Evolutionary conservation across 2,797 vertebrate genomes (phyloP), one percentile per base, ranked within the genome.

Genomic region (Malurus splendens): DNA sequence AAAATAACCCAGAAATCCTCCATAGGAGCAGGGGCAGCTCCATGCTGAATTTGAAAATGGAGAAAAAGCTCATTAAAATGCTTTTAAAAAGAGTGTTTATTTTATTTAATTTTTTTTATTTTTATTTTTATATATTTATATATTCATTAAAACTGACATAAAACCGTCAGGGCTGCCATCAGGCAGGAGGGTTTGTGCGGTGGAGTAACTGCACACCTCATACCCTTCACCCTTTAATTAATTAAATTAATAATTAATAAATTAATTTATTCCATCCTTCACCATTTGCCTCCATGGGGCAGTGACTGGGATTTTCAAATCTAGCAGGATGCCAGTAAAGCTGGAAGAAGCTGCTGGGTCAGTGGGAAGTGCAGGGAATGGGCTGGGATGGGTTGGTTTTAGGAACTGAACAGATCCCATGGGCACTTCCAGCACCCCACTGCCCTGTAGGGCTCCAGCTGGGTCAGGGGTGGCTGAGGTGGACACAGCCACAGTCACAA

Each of bases 391-490:
- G 20, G 30, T 7, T 14, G 25, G 39, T 4, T 57, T 13, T 6
- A 27, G 56, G 55, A 41, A 70, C 15, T 61, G 12, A 28, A 24
- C 18, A 16, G 6, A 7, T 32, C 6, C 18, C 7, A 7, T 12
- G 47, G 38, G 41, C 15, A 33, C 20, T 41, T 33, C 41, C 55
- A 85, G 12, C 42, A 30, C 12, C 38, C 18, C 38, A 36, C 4
- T 8, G 18, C 12, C 28, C 23, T 0, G 33, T 9, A 44, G 44
- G 42, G 33, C 47, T 83, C 7, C n/a, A 33, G 56, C 25, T 59
- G 32, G 15, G 50, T 8, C 3, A 2, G 10, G 30, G 8, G 24
- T 2, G 5, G 7, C 2, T 5, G 47, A 60, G 25, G 6, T 32
- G 61, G 44, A 14, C 24, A 30, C n/a, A 54, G 39, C 2, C 7